These are phyloP conservation scores for Leuctra nigra DNA, from an alignment of 2,888 invertebrate species.

Conservation along the genomic window DNA sequence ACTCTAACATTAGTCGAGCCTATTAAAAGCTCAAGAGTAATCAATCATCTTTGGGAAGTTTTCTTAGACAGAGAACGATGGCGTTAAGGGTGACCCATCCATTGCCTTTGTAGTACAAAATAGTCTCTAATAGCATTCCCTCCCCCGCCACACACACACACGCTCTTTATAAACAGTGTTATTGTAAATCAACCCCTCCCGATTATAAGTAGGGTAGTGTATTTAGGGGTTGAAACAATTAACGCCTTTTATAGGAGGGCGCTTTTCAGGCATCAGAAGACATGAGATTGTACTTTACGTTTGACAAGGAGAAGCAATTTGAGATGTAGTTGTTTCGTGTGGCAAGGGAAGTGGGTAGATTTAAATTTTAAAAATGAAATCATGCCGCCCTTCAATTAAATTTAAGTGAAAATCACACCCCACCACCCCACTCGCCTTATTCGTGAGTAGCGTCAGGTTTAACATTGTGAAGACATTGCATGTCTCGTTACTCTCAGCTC, in stretches of 20 bases:
- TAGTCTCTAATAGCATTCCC: conserved; percentile 23
- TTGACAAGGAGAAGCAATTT: conserved; percentile 12
- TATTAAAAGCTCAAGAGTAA: conserved; percentile 17
- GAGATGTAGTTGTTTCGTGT: too few species aligned
- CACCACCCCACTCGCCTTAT: too few species aligned
- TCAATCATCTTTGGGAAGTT: conserved; percentile 21
- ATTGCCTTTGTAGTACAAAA: conserved; percentile 20
- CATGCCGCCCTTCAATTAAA: too few species aligned
- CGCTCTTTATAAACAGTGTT: conserved; percentile 5
- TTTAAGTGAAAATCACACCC: too few species aligned
- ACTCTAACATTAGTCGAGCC: conserved; percentile 15
- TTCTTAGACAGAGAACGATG: conserved; percentile 19
- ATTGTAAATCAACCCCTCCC: conserved; percentile 18
- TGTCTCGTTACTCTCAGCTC: too few species aligned
- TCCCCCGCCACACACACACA: neutral
- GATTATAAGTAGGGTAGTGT: conserved; percentile 16
- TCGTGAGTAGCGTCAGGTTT: too few species aligned
- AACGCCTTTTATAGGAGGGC: conserved; percentile 14
- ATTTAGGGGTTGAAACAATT: conserved; percentile 17
- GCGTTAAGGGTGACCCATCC: conserved; percentile 12
- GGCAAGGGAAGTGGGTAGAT: too few species aligned
- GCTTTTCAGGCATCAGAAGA: conserved; percentile 6
- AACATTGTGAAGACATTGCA: too few species aligned
- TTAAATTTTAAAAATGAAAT: too few species aligned
- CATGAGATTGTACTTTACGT: conserved; percentile 15